phyloP scores from a whole-genome alignment of 2,888 invertebrate species.

The Xanthia togata region DNA sequence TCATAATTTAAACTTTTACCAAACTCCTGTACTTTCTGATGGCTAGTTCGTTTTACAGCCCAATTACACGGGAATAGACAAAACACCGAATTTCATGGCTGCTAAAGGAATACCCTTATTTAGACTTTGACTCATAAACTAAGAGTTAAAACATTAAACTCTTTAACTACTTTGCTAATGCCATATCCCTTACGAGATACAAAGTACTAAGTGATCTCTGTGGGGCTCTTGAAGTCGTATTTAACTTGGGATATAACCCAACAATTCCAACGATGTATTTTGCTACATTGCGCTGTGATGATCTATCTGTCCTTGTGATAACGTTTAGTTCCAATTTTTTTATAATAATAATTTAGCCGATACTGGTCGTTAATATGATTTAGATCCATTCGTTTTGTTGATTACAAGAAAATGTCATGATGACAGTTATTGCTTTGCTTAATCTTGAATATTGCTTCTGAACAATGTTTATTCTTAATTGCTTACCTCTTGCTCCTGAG shows the following conservation, averaged over 20 bases:
- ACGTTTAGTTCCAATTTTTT: background rate
- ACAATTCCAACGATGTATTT: background rate
- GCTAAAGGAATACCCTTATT: constrained; percentile 38
- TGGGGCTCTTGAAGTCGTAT: constrained; percentile 17
- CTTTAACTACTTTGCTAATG: constrained; percentile 51
- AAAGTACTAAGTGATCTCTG: constrained; percentile 44
- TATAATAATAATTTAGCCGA: background rate
- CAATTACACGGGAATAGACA: constrained; percentile 60
- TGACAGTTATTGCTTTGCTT: too few species aligned
- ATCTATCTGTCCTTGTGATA: background rate
- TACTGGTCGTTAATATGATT: background rate
- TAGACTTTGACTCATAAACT: constrained; percentile 57
- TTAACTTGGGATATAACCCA: constrained; percentile 26
- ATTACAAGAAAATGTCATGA: too few species aligned
- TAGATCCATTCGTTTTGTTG: background rate
- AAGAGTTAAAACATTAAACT: constrained; percentile 57
- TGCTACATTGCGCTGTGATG: background rate
- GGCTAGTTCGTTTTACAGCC: constrained; percentile 62
- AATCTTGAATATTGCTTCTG: background rate
- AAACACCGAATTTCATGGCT: constrained; percentile 53
- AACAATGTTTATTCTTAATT: background rate
- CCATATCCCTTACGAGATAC: constrained; percentile 48
- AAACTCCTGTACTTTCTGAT: constrained; percentile 51
- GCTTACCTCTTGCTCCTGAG: constrained; percentile 92
- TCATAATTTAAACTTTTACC: constrained; percentile 64